Evolutionary conservation across 2,113 vertebrate species (phyloP).

Genomic region (Ophthalmolycus amberensis): DNA sequence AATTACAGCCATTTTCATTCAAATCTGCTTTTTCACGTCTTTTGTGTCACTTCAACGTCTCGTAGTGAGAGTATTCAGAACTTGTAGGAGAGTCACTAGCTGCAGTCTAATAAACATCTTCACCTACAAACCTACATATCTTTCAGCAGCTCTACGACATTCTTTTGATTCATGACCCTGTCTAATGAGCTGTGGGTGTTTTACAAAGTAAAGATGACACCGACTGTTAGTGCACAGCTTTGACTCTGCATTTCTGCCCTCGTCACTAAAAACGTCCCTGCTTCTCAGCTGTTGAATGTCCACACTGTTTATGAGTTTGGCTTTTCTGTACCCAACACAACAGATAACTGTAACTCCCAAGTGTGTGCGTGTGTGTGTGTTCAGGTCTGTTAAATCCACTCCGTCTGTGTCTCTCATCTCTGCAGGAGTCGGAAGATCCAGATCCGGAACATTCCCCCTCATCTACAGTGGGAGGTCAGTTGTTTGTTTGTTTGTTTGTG

Average conservation of each 20-base stretch:
- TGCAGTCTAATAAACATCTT: slow-evolving; percentile 33
- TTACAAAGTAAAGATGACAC: not conserved
- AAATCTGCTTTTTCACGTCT: not conserved
- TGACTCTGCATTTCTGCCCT: slow-evolving; percentile 12
- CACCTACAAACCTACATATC: slow-evolving; percentile 35
- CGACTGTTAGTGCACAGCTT: not conserved
- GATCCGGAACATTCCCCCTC: slow-evolving; percentile 95
- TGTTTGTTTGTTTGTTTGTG: slow-evolving; percentile 30
- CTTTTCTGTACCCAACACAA: slow-evolving; percentile 47
- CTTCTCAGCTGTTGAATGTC: slow-evolving; percentile 16
- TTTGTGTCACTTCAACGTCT: slow-evolving; percentile 22
- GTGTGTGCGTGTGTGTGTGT: slow-evolving; percentile 48
- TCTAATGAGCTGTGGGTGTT: slow-evolving; percentile 20
- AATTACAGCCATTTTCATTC: not conserved
- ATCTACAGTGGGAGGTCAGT: slow-evolving; percentile 97
- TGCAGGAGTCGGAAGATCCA: slow-evolving; percentile 96
- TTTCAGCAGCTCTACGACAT: not conserved
- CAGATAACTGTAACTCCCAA: slow-evolving; percentile 45
- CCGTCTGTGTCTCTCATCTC: slow-evolving; percentile 72
- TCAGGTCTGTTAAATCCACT: slow-evolving; percentile 73
- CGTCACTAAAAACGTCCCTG: not conserved
- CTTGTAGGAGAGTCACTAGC: slow-evolving; percentile 20
- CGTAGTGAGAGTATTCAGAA: slow-evolving; percentile 35
- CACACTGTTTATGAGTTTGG: not conserved
- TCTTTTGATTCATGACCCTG: slow-evolving; percentile 1